These are phyloP conservation scores for Tricholauxania praeusta DNA, from an alignment of 2,888 invertebrate genomes.

Conservation along the genomic window DNA sequence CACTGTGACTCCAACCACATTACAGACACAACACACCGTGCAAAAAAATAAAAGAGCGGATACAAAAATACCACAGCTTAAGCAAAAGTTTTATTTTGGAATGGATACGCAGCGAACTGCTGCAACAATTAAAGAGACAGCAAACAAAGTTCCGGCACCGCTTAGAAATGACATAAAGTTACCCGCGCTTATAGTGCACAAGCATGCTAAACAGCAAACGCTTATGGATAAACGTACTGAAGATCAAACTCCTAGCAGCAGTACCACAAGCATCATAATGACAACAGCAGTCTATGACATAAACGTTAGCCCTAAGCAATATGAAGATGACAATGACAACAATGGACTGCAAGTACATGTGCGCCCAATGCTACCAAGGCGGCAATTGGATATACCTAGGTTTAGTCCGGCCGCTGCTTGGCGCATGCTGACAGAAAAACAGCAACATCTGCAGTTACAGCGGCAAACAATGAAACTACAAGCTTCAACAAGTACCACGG, in stretches of 20 bases:
- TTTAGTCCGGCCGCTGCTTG: slow-evolving; percentile 89
- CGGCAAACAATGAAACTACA: background rate
- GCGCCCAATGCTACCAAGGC: slow-evolving; percentile 83
- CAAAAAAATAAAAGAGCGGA: background rate
- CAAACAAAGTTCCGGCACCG: background rate
- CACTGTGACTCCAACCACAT: background rate
- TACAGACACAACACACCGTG: background rate
- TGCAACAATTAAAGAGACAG: background rate
- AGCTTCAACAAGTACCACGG: background rate
- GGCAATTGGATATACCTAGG: slow-evolving; percentile 80
- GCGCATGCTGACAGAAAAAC: slow-evolving; percentile 73
- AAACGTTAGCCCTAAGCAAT: slow-evolving; percentile 68
- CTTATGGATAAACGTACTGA: background rate
- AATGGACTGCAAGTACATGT: slow-evolving; percentile 79
- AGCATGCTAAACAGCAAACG: background rate
- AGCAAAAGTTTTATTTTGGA: slow-evolving; percentile 82
- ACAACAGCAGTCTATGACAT: slow-evolving; percentile 70
- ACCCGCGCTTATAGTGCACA: too few relatives aligned
- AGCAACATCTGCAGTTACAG: slow-evolving; percentile 44
- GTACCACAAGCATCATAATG: background rate
- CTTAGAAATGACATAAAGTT: too few relatives aligned
- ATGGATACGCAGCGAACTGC: slow-evolving; percentile 69
- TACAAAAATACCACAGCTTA: slow-evolving; percentile 55
- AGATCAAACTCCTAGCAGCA: background rate
- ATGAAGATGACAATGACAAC: slow-evolving; percentile 64